Evolutionary conservation across 2,888 invertebrate species (phyloP).

Genomic region (Himalopsyche kuldschensis): DNA sequence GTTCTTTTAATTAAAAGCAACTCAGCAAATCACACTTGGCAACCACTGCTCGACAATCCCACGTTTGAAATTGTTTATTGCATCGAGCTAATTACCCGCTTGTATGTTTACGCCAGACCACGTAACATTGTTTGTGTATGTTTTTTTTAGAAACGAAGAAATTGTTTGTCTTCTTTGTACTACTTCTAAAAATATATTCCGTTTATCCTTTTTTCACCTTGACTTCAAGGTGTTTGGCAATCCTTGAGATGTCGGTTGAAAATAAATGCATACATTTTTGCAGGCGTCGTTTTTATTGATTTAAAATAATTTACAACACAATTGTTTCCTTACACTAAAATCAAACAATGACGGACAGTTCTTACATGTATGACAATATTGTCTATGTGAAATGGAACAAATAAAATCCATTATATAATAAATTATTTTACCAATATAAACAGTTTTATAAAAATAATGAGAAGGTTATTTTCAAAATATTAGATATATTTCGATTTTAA

Average conservation of each 20-base stretch:
- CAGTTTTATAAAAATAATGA: too few species aligned
- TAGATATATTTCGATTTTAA: too few species aligned
- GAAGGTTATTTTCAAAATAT: too few species aligned
- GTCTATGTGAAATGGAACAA: too few species aligned
- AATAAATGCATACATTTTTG: not conserved
- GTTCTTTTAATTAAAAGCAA: too few species aligned
- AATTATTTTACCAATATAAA: too few species aligned
- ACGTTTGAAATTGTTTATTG: not conserved
- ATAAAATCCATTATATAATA: too few species aligned
- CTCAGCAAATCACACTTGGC: not conserved
- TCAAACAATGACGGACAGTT: too few species aligned
- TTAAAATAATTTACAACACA: too few species aligned
- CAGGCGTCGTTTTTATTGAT: too few species aligned
- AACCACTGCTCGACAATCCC: not conserved
- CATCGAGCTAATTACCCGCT: conserved; percentile 16
- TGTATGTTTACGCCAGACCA: conserved; percentile 10
- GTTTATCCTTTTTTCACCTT: not conserved
- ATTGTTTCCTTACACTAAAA: too few species aligned
- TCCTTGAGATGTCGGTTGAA: not conserved
- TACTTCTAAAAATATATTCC: not conserved
- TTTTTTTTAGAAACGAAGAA: not conserved
- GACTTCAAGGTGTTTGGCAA: not conserved
- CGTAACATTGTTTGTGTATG: not conserved
- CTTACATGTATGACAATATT: too few species aligned
- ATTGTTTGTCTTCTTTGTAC: not conserved